Evolutionary conservation across 1,140 invertebrate genomes (phyloP).

Genomic region (Meloidogyne floridensis): DNA sequence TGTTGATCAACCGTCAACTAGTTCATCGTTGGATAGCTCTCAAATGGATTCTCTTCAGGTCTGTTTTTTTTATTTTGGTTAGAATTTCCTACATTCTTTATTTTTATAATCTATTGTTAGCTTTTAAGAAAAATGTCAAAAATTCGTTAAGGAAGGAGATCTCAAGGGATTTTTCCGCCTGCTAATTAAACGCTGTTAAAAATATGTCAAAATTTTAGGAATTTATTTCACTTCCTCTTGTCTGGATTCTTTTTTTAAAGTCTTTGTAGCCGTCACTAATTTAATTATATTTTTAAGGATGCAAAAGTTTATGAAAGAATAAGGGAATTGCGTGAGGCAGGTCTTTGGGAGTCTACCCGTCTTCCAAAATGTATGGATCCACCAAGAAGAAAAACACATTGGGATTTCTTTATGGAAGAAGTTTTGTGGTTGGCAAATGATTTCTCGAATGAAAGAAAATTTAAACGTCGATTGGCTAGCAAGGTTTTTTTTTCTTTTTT

Average conservation of each 20-base stretch:
- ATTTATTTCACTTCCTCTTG: too few relatives aligned
- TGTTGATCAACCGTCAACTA: constrained; percentile 42
- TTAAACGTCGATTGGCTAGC: constrained; percentile 91
- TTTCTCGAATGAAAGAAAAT: constrained; percentile 93
- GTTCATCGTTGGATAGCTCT: constrained; percentile 40
- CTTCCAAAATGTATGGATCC: constrained; percentile 61
- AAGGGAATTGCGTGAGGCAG: constrained; percentile 47
- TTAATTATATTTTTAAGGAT: constrained; percentile 25
- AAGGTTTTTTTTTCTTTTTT: constrained; percentile 71
- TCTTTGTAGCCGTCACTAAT: too few relatives aligned
- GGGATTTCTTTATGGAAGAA: constrained; percentile 97
- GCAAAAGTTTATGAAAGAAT: constrained; percentile 42
- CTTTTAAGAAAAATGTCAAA: background rate
- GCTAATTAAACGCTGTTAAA: too few relatives aligned
- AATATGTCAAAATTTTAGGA: too few relatives aligned
- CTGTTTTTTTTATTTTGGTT: background rate
- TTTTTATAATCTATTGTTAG: background rate
- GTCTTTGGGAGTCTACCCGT: constrained; percentile 51
- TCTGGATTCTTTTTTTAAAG: too few relatives aligned
- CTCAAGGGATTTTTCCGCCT: too few relatives aligned
- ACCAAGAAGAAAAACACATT: constrained; percentile 73
- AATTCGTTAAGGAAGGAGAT: background rate
- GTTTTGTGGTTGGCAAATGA: constrained; percentile 97
- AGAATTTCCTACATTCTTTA: background rate
- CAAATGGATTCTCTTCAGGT: constrained; percentile 38